Base-by-base conservation (phyloP, 1,140 invertebrate genomes). In the Chelonus insularis region DNA sequence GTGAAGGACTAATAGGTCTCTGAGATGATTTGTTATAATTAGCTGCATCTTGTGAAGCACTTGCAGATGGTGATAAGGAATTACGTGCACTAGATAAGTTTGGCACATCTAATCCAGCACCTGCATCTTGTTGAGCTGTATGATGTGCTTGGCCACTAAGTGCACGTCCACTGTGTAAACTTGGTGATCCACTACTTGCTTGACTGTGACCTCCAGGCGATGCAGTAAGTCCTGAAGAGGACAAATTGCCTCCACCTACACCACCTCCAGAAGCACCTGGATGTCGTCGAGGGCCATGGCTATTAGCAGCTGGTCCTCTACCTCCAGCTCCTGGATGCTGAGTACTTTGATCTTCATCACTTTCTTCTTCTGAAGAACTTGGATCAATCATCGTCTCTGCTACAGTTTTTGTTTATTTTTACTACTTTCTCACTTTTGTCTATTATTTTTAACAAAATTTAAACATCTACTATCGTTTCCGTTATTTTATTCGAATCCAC, bases 291-390 rank as follows among this genome's bases (percentile, higher is more conserved):
- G 76, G 72, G 68, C 79, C 69, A 73, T 83, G 72, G 76, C 34
- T 16, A 41, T 64, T 70, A 25, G 70, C 69, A 41, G 79, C 60
- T 39, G 45, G 66, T 52, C 61, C 65, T 61, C 39, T 73, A 12
- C 67, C 73, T 66, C 65, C 74, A 50, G 68, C 74, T 36, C 69
- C 67, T 47, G 75, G 72, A 68, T 72, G 80, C 75, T 79, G 84
- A 76, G 77, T 84, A 79, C 83, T 86, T 84, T 89, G 87, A 76
- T 93, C 91, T 78, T 93, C 91, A 64, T 94, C 92, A 69, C 87
- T 91, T 72, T 94, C 92, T 75, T 93, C 91, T 77, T 94, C 92
- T 48, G 91, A 93, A 69, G 91, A 93, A 77, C 91, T 93, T 64
- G 92, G 92, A 75, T 94, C 91, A 79, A 94, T 94, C 92, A 94